Evolutionary conservation across 2,113 vertebrate genomes (phyloP), one percentile per base, ranked within the genome.

Genomic region (Acanthisitta chloris): DNA sequence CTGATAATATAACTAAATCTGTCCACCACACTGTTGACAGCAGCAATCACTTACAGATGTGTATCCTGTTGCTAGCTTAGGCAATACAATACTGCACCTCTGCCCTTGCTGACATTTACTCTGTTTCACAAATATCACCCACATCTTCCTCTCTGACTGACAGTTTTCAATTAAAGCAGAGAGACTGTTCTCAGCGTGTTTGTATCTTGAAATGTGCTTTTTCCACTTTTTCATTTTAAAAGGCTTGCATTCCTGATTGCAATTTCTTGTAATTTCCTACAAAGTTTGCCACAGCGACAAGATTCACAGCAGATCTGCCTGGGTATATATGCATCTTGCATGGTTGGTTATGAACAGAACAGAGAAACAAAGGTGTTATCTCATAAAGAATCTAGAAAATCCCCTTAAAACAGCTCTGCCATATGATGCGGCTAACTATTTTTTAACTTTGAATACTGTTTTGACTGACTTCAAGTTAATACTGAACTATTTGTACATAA

Each of bases 101-200:
- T 89, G 81, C 73, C 67, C 88, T 72, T 31, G 40, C 85, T 92
- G 93, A 81, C 73, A 64, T 45, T 54, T 64, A 5, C 43, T 74
- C 26, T 54, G 81, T 70, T 81, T 86, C 88, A 72, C 81, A 92
- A 92, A 49, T 15, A 77, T 81, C 85, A 87, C 88, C 88, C 88
- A 89, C 91, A 19, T 46, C 73, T 93, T 95, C 81, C 93, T 88
- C 42, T 43, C 80, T 0, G 2, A 78, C 74, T 81, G 79, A 64
- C 69, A 77, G 49, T 85, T 93, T 80, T 83, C 72, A 76, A 33
- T 86, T 88, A 82, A 64, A 86, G 79, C 55, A 7, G 29, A 88
- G 67, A 33, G 55, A 71, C 51, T 93, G 11, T 38, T 83, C 52
- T 77, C 81, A 77, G 58, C 2, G 3, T 28, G 23, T 76, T 76